These are phyloP conservation scores for Ganaspis sp. DNA, from an alignment of 1,140 invertebrate genomes.

Conservation along the genomic window DNA sequence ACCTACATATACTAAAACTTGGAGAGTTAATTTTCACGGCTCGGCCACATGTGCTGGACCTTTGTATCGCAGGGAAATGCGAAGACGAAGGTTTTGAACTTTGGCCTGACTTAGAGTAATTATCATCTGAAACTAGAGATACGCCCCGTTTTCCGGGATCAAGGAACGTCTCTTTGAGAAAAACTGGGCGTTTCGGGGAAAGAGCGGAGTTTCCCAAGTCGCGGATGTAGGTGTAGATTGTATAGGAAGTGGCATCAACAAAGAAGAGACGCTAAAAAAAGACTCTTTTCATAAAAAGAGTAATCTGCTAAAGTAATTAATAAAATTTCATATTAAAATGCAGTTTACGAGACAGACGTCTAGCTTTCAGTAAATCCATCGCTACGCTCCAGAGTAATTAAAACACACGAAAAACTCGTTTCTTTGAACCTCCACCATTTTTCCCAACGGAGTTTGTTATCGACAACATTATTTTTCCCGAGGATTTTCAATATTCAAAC, in stretches of 20 bases:
- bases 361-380: neutral
- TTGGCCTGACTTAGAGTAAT: neutral
- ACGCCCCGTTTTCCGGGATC: neutral
- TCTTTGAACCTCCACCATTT: neutral
- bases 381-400: neutral
- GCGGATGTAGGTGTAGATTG: constrained; percentile 2
- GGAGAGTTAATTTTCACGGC: neutral
- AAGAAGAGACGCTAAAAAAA: neutral
- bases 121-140: constrained; percentile 2
- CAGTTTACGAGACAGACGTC: constrained; percentile 31
- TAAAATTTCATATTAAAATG: constrained; percentile 27
- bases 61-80: neutral
- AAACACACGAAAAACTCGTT: constrained; percentile 2
- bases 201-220: neutral
- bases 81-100: constrained; percentile 1
- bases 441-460: neutral
- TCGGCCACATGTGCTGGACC: neutral
- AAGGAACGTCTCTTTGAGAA: constrained; percentile 11
- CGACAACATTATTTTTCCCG: neutral
- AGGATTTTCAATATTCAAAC: neutral
- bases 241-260: constrained; percentile 8
- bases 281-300: no score
- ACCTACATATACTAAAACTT: neutral
- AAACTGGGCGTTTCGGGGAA: constrained; percentile 21
- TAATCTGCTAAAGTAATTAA: constrained; percentile 28